These are phyloP conservation scores for Actinernus sp. DNA, from an alignment of 92 coral and sea anemone genomes.

Conservation along the genomic window DNA sequence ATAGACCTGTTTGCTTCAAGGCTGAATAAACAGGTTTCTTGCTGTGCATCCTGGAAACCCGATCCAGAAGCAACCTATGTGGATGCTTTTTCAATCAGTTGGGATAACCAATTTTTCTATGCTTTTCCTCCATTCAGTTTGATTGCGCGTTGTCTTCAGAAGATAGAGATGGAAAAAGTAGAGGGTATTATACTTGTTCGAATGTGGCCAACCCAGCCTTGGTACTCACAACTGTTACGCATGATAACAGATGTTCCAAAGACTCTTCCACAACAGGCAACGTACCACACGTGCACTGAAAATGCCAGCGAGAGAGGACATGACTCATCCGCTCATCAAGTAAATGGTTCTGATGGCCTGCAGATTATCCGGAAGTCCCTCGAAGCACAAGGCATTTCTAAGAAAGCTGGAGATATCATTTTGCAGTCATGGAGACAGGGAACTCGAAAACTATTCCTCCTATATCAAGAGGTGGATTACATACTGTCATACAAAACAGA, in stretches of 20 bases:
- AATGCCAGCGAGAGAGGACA: too few relatives aligned
- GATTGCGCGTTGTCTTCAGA: conserved; percentile 43
- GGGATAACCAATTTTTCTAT: conserved; percentile 24
- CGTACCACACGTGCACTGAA: too few relatives aligned
- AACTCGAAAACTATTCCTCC: conserved; percentile 30
- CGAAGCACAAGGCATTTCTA: conserved; percentile 21
- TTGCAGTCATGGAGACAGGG: conserved; percentile 52
- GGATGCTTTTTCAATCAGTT: conserved; percentile 40
- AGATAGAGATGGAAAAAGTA: conserved; percentile 37
- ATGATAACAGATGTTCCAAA: conserved; percentile 9
- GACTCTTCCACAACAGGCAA: too few relatives aligned
- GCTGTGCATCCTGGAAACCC: conserved; percentile 59
- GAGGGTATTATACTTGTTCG: conserved; percentile 43
- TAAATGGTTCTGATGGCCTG: too few relatives aligned
- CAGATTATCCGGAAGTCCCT: too few relatives aligned
- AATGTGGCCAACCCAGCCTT: conserved; percentile 36
- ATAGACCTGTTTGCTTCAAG: conserved; percentile 46
- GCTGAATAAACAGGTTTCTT: conserved; percentile 28
- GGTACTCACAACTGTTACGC: conserved; percentile 36
- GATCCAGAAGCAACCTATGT: conserved; percentile 55
- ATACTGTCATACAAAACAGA: conserved; percentile 24
- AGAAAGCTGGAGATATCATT: conserved; percentile 32
- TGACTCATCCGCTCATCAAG: too few relatives aligned
- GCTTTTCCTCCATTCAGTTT: conserved; percentile 53
- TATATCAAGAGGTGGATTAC: conserved; percentile 28